phyloP scores from a whole-genome alignment of 2,113 vertebrate species.

The Vireo altiloquus region DNA sequence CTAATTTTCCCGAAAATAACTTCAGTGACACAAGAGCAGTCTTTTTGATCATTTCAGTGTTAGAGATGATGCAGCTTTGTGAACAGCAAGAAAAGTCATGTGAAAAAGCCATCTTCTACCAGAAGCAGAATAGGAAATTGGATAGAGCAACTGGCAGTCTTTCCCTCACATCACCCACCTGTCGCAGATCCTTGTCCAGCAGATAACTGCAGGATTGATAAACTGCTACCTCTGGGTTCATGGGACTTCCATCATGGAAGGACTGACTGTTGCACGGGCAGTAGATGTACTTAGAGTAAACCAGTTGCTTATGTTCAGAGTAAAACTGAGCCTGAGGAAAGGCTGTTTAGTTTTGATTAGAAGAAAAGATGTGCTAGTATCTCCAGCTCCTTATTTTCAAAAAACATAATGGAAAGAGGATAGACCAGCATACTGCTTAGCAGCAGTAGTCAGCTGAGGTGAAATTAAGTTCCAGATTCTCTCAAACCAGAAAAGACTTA shows the following conservation, averaged over 20 bases:
- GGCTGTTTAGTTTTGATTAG: neutral
- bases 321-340: neutral
- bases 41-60: slow-evolving; percentile 46
- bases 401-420: neutral
- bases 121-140: neutral
- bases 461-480: neutral
- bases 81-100: neutral
- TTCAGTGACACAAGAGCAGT: neutral
- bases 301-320: neutral
- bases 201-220: neutral
- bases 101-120: neutral
- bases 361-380: neutral
- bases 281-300: neutral
- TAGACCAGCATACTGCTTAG: neutral
- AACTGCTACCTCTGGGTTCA: neutral
- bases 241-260: neutral
- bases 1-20: slow-evolving; percentile 34
- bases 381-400: neutral
- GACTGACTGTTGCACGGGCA: neutral
- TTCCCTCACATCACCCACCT: neutral
- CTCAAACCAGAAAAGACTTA: neutral
- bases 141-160: neutral
- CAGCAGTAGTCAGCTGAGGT: neutral
- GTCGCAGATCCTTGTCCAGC: neutral
- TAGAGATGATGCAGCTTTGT: slow-evolving; percentile 2